These are phyloP conservation scores for Grallaria varia DNA, from an alignment of 2,113 vertebrate species.

Conservation along the genomic window DNA sequence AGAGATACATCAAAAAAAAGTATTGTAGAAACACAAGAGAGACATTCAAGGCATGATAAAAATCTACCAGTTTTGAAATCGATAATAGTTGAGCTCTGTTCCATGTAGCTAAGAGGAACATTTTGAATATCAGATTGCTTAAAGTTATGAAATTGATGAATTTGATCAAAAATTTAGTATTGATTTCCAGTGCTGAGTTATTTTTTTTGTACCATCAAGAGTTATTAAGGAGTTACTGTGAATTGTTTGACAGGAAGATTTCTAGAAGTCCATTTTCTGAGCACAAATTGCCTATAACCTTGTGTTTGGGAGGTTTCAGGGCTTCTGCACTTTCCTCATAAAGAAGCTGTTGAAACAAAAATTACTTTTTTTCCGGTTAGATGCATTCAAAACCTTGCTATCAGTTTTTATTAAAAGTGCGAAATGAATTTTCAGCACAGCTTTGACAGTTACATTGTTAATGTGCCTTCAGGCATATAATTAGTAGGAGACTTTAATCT, in stretches of 20 bases:
- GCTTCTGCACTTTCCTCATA: constrained; percentile 34
- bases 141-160: background rate
- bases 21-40: background rate
- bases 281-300: constrained; percentile 42
- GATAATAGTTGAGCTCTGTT: background rate
- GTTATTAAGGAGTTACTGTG: background rate
- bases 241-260: background rate
- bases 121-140: background rate
- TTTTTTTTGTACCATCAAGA: background rate
- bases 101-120: background rate
- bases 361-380: constrained; percentile 76
- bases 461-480: constrained; percentile 85
- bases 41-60: background rate
- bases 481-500: constrained; percentile 83
- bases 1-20: background rate
- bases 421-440: constrained; percentile 78
- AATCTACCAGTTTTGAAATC: background rate
- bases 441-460: constrained; percentile 82
- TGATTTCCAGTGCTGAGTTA: background rate
- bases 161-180: background rate
- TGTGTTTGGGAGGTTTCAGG: constrained; percentile 38
- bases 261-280: constrained; percentile 6
- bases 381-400: constrained; percentile 76
- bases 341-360: constrained; percentile 64
- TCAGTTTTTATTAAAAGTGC: constrained; percentile 78